Evolutionary conservation across 1,140 invertebrate species (phyloP).

Genomic region (Bombus breviceps): DNA sequence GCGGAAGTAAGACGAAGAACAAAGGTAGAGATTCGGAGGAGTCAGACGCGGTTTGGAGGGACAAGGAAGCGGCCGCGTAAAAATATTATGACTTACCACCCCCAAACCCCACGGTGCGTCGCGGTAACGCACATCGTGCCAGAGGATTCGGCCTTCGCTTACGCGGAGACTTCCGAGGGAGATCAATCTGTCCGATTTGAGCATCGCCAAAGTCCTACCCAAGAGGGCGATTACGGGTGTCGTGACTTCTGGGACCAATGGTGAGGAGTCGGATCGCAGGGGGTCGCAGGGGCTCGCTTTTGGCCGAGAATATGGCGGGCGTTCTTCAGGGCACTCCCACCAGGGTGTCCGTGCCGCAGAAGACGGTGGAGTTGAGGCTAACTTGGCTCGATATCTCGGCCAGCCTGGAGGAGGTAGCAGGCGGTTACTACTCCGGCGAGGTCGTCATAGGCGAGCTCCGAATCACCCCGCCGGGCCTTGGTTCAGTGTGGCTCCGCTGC

Average conservation of each 20-base stretch:
- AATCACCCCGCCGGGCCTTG: no score
- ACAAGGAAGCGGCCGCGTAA: accelerated
- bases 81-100: no score
- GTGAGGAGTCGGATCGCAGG: no score
- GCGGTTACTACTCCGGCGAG: accelerated
- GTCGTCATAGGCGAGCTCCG: accelerated
- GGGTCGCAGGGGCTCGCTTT: accelerated
- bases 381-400: no score
- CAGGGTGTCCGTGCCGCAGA: accelerated
- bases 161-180: accelerated
- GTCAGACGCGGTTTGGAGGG: accelerated
- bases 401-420: no score
- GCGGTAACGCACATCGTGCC: accelerated
- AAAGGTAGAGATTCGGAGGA: no score
- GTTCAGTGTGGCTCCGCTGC: no score
- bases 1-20: no score
- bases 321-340: no score
- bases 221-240: accelerated
- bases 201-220: no score
- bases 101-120: accelerated
- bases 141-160: accelerated
- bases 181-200: accelerated
- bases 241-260: no score
- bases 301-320: accelerated
- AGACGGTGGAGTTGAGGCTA: accelerated